Evolutionary conservation across 2,888 invertebrate species (phyloP).

Genomic region (Cataglyphis cursor): DNA sequence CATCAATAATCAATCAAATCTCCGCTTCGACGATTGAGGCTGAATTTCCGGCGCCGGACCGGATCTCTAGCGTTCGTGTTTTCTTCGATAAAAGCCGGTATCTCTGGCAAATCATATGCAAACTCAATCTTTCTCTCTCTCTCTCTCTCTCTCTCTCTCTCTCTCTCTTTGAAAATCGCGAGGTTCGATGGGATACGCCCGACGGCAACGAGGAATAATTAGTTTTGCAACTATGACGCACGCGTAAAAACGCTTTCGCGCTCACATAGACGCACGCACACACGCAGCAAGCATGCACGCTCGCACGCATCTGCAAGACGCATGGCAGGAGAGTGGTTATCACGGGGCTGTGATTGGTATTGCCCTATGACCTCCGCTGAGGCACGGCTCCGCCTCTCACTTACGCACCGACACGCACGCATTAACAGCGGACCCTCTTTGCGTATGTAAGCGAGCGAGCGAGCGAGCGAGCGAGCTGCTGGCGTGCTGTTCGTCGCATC

Average conservation of each 20-base stretch:
- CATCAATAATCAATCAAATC: constrained; percentile 31
- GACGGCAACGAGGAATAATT: constrained; percentile 51
- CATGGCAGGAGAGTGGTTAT: constrained; percentile 79
- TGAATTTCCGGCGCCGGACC: constrained; percentile 19
- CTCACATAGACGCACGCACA: neutral
- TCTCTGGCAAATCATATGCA: constrained; percentile 27
- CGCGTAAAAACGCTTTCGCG: constrained; percentile 14
- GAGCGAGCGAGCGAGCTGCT: constrained; percentile 24
- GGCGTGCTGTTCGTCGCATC: constrained; percentile 24
- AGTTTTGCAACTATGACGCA: constrained; percentile 55
- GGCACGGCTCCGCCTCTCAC: constrained; percentile 82
- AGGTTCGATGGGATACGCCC: constrained; percentile 33
- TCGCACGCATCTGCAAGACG: constrained; percentile 58
- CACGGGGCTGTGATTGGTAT: constrained; percentile 82
- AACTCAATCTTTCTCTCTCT: constrained; percentile 12
- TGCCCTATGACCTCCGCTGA: constrained; percentile 82
- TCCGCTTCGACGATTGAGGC: neutral
- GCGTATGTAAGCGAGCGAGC: constrained; percentile 48
- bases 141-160: neutral
- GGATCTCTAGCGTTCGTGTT: constrained; percentile 1
- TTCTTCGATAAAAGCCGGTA: neutral
- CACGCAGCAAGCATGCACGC: constrained; percentile 34
- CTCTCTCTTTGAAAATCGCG: constrained; percentile 29
- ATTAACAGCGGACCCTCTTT: constrained; percentile 71
- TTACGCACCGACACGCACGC: constrained; percentile 77